A percentile compares a stretch with the other conserved stretches of the same genome.
Conservation (phyloP, 1,140 invertebrate species). For the Hylyphantes graminicola region DNA sequence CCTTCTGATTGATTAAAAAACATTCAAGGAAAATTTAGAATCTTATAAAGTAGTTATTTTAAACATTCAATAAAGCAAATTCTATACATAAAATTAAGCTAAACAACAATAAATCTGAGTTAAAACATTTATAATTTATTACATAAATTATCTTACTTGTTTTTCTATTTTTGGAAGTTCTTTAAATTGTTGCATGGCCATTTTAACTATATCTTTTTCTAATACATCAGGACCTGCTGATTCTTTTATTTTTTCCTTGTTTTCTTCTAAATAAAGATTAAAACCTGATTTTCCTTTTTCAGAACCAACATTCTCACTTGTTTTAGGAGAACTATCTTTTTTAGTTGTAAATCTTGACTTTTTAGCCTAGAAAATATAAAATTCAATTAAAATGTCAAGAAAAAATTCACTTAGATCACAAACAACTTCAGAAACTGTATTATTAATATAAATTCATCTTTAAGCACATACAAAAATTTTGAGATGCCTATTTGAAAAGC, state of each 20-base stretch:
- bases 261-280: conserved; percentile 32
- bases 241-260: conserved; percentile 20
- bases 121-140: no score
- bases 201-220: conserved; percentile 24
- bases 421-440: not conserved
- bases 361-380: conserved; percentile 11
- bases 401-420: no score
- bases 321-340: conserved; percentile 1
- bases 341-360: conserved; percentile 25
- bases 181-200: conserved; percentile 25
- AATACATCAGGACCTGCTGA: conserved; percentile 3
- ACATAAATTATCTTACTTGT: conserved; percentile 13
- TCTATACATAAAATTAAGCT: no score
- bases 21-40: no score
- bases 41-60: no score
- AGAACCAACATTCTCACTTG: not conserved
- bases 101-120: no score
- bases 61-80: no score
- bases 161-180: conserved; percentile 30
- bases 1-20: no score
- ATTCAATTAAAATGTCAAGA: no score
- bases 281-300: conserved; percentile 30
- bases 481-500: no score
- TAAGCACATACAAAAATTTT: no score
- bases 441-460: not conserved